Percentiles rank a stretch among this genome's conserved stretches.
These are phyloP conservation scores for Xyrauchen texanus DNA, from an alignment of 2,113 vertebrate species.

Conservation along the genomic window DNA sequence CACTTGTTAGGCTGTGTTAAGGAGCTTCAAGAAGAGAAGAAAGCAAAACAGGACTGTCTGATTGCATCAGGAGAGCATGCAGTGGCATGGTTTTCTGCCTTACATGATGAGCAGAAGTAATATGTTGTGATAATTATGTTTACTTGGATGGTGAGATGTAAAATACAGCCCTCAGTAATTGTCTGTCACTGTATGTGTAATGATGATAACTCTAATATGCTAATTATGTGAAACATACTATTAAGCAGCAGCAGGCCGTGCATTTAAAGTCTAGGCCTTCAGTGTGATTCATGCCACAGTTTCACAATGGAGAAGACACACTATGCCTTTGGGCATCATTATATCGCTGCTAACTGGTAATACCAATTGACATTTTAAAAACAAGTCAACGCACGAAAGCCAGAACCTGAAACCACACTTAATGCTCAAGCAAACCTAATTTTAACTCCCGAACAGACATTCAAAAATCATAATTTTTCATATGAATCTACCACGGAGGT, in stretches of 20 bases:
- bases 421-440: no score
- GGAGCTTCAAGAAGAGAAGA: neutral
- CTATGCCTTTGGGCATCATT: no score
- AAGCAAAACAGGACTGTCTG: neutral
- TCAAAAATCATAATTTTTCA: no score
- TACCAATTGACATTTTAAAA: no score
- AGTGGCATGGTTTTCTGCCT: neutral
- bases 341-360: no score
- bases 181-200: conserved; percentile 6
- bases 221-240: conserved; percentile 10
- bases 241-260: neutral
- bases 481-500: no score
- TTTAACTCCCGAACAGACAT: no score
- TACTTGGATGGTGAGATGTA: conserved; percentile 18
- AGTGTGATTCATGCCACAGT: no score
- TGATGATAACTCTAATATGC: neutral
- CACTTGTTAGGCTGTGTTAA: no score
- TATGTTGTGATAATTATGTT: conserved; percentile 3
- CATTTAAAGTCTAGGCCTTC: neutral
- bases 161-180: neutral
- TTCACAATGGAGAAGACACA: no score
- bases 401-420: no score
- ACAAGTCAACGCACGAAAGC: no score
- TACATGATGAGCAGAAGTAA: neutral
- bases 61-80: conserved; percentile 1